Percentiles rank a stretch among this genome's conserved stretches.
Conservation (phyloP, 2,888 invertebrate species). For the Diabrotica balteata region DNA sequence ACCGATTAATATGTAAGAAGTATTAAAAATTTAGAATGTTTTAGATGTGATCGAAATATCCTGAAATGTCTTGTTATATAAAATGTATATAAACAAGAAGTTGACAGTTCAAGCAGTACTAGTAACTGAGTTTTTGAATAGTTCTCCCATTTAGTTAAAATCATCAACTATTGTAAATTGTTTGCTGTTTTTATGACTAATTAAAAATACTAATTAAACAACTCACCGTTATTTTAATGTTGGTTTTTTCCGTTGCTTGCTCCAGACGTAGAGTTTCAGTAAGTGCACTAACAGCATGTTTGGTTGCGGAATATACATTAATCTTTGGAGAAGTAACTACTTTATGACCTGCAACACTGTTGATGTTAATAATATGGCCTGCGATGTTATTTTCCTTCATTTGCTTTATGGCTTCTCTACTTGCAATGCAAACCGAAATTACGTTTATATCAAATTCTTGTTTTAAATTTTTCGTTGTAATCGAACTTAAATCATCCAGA, state of each 20-base stretch:
- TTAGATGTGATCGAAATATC: too few relatives aligned
- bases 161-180: too few relatives aligned
- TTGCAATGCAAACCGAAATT: conserved; percentile 36
- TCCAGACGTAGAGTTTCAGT: conserved; percentile 40
- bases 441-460: conserved; percentile 35
- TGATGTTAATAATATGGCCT: conserved; percentile 27
- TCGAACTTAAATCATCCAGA: conserved; percentile 41
- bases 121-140: too few relatives aligned
- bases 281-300: conserved; percentile 40
- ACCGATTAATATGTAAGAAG: too few relatives aligned
- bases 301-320: conserved; percentile 37
- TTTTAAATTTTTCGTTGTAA: conserved; percentile 36
- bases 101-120: too few relatives aligned
- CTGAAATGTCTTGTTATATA: too few relatives aligned
- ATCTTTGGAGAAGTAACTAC: not conserved
- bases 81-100: too few relatives aligned
- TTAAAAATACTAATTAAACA: too few relatives aligned
- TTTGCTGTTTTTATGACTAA: too few relatives aligned
- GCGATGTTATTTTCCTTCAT: conserved; percentile 24
- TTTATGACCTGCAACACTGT: conserved; percentile 20
- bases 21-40: too few relatives aligned
- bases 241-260: conserved; percentile 31
- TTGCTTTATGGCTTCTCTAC: conserved; percentile 41
- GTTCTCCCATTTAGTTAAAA: too few relatives aligned
- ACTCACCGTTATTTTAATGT: conserved; percentile 43